Base-by-base conservation (phyloP, 1,140 invertebrate species). In the Drosophila prosaltans region DNA sequence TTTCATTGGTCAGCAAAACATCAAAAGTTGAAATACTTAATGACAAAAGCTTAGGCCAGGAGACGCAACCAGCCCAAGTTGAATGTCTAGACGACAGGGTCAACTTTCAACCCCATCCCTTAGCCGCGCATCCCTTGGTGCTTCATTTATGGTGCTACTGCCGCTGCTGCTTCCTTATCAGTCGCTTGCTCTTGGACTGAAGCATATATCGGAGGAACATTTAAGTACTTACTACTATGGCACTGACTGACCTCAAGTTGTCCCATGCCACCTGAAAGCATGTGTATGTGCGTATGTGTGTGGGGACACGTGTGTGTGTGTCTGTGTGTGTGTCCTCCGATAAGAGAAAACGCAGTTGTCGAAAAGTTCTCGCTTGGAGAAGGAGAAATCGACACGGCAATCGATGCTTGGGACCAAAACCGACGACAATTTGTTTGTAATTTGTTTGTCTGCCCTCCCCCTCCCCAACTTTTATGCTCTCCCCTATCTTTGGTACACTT, bases 361-460 rank as follows among this genome's bases (percentile, higher is more conserved):
- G 55, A 16, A 60, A 67, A 72, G 36, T 69, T 74, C 28, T 1
- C 2, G 3, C 1, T 21, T 2, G 16, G 21, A 9, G 11, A n/a
- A n/a, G 4, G 16, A 24, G 32, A 7, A 36, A 76, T 76, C 74
- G 60, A 68, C 40, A 59, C 55, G 40, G 30, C 73, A 74, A 74
- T 75, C 73, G 71, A 73, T 74, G 72, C 45, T 51, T 51, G 45
- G 21, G 8, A 32, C 32, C 48, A 66, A 8, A 36, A 67, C 80
- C 80, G 66, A 74, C 62, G 80, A 80, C 83, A 83, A 89, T 88
- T 88, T 88, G 84, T 88, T 83, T 88, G 84, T 89, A 88, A 89
- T 88, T 89, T 88, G 83, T 89, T 88, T 86, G 83, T 69, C 66
- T 72, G 24, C 55, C 1, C 45, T 8, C 16, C 45, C 45, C 4